Evolutionary conservation across 1,140 invertebrate species (phyloP), one percentile per base, ranked within the genome.

Genomic region (Schmidtea mediterranea): DNA sequence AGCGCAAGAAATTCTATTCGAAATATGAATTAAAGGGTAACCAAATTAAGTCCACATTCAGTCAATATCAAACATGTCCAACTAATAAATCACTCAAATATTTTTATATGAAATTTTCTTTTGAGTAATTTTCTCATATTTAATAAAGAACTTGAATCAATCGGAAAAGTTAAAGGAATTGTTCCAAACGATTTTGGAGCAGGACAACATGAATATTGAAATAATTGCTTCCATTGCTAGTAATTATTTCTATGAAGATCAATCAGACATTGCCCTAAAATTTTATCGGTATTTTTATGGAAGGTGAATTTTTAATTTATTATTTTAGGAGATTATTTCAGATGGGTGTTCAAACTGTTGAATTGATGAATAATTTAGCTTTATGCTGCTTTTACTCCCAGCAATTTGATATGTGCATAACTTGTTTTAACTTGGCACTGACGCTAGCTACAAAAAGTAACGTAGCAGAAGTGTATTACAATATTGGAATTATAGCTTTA

Each of bases 231-330:
- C 82, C 60, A 90, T 97, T 55, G 90, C 79, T 5, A 79, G 89
- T 62, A 75, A 86, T 64, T 82, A 94, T 64, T 98, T 95, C 70
- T 97, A 97, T 59, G 82, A 79, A 51, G 86, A 92, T 67, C 89
- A 97, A 66, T 87, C 90, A 1, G 90, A 98, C 73, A 72, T 95
- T 48, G 81, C 87, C 1, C 66, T 97, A 0, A 74, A 83, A 60
- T 92, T 87, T 69, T 97, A 92, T 60, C 78, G 83, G 78, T 32
- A n/a, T 32, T 32, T 32, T 32, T 32, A 10, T 32, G n/a, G n/a
- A n/a, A n/a, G n/a, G n/a, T n/a, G n/a, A n/a, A n/a, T n/a, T n/a
- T n/a, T n/a, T 55, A 59, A 84, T 52, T 48, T 55, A 52, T 49
- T 61, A 52, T 74, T 74, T 55, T 59, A 84, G 86, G 62, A 75